phyloP scores from a whole-genome alignment of 92 coral and sea anemone species.

The Parazoanthus darwini region DNA sequence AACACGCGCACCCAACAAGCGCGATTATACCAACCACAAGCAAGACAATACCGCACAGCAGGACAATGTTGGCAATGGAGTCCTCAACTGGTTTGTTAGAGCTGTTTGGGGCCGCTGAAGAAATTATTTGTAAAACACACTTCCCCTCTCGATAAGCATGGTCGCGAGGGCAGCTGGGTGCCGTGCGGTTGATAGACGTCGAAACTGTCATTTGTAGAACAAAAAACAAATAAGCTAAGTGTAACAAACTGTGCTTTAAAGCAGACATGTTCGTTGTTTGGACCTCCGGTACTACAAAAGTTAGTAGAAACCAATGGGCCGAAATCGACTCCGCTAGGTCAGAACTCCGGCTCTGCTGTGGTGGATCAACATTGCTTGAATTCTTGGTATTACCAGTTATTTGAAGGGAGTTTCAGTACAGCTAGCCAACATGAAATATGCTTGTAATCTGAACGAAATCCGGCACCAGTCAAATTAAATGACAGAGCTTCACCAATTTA shows the following conservation, averaged over 20 bases:
- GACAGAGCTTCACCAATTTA: not conserved
- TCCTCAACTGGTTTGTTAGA: not conserved
- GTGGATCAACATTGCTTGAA: not conserved
- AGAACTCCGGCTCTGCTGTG: not conserved
- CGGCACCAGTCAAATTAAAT: no score
- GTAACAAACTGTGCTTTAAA: not conserved
- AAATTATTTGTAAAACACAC: not conserved
- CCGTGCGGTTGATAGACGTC: not conserved
- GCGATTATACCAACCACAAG: not conserved
- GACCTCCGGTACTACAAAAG: not conserved
- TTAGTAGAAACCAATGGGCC: not conserved
- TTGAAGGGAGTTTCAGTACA: not conserved
- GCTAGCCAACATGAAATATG: not conserved
- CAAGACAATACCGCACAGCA: slow-evolving; percentile 16
- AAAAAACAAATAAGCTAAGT: not conserved
- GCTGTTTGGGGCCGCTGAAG: slow-evolving; percentile 21
- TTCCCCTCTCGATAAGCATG: slow-evolving; percentile 7
- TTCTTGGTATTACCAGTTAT: not conserved
- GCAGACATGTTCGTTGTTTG: not conserved
- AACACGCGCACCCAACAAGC: slow-evolving; percentile 24
- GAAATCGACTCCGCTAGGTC: slow-evolving; percentile 3
- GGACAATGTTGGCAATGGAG: slow-evolving; percentile 4
- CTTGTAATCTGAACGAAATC: not conserved
- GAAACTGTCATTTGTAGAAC: not conserved
- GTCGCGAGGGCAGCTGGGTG: not conserved